Evolutionary conservation across 2,797 vertebrate species (phyloP), one percentile per base, ranked within the genome.

Genomic region (Spinus pinus): DNA sequence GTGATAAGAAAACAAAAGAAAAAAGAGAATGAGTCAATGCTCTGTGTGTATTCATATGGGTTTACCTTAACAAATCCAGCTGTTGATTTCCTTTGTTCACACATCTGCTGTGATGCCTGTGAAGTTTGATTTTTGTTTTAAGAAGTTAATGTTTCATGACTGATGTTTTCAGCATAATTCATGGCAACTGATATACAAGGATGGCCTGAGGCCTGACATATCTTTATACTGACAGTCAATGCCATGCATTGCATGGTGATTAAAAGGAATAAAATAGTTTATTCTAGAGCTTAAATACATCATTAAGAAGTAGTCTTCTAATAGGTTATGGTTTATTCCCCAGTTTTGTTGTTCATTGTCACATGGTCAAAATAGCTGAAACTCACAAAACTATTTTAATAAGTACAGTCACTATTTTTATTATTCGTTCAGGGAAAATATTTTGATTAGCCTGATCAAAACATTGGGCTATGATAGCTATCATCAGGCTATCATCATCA

Each of bases 191-290:
- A 81, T 90, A 60, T 30, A 61, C 73, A 92, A 93, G 75, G 27
- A 94, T 82, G 84, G 90, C 88, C 81, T 62, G 47, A 92, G 93
- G 84, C 85, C 87, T 94, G 93, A 85, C 69, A 42, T 87, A 67
- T 78, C 89, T 94, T 96, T 95, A 92, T 89, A 92, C 79, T 96
- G 95, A 84, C 91, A 96, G 94, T 92, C 86, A 94, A 79, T 86
- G 73, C 33, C 81, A 97, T 46, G 21, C 50, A 89, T 54, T 85
- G 30, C 75, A 88, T 77, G 10, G 70, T 92, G 90, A 94, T 95
- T 89, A 95, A 92, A 90, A 91, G 35, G 73, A 93, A 81, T 84
- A 72, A 72, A 88, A 58, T 41, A 82, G 12, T 87, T 94, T 94
- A 78, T 89, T 94, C 77, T 71, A 79, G 71, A 88, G 13, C 31